These are phyloP conservation scores for Schizothorax lantsangensis DNA, from an alignment of 2,797 vertebrate species.

Conservation along the genomic window DNA sequence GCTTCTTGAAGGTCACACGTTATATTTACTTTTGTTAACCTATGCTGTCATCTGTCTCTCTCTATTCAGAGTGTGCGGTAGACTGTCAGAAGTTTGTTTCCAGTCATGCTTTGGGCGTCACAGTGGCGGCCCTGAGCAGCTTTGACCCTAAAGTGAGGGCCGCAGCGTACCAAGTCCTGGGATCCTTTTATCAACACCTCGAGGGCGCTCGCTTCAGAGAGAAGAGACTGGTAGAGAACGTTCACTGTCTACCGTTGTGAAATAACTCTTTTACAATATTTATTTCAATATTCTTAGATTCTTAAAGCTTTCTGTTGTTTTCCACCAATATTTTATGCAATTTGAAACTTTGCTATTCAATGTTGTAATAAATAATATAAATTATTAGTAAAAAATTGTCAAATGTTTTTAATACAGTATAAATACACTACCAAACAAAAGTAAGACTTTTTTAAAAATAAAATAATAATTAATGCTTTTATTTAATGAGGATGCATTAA, in stretches of 20 bases:
- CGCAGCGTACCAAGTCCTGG: slow-evolving; percentile 84
- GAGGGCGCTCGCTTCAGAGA: slow-evolving; percentile 87
- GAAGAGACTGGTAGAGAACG: slow-evolving; percentile 83
- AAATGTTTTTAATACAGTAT: no score
- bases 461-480: not conserved
- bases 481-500: not conserved
- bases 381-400: not conserved
- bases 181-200: slow-evolving; percentile 87
- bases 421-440: not conserved
- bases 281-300: not conserved
- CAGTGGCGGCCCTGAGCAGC: slow-evolving; percentile 88
- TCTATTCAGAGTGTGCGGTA: slow-evolving; percentile 83
- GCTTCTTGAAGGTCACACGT: not conserved
- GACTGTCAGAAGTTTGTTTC: slow-evolving; percentile 93
- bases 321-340: not conserved
- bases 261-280: not conserved
- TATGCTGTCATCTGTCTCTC: not conserved
- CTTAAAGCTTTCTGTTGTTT: not conserved
- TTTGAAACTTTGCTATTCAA: not conserved
- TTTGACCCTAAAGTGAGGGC: slow-evolving; percentile 88
- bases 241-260: not conserved
- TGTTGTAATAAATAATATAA: not conserved
- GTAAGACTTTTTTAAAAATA: not conserved
- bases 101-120: slow-evolving; percentile 86
- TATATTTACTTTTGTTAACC: not conserved